Base-by-base conservation (phyloP, 1,140 invertebrate genomes). In the Delia radicum region DNA sequence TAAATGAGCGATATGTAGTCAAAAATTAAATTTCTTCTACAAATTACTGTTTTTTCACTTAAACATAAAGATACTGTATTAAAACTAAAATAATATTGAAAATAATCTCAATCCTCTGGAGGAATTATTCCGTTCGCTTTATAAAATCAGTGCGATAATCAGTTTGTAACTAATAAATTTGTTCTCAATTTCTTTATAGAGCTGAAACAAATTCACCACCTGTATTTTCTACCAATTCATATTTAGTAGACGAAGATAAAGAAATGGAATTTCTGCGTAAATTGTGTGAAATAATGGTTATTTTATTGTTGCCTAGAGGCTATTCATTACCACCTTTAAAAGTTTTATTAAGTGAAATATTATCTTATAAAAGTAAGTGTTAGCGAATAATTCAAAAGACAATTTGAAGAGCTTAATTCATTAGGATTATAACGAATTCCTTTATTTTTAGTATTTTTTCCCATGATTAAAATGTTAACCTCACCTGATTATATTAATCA, bases 401-500 rank as follows among this genome's bases (percentile, higher is more conserved):
- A 31, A 73, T 8, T 18, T 74, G 15, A 46, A 46, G 77, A 81
- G 65, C 62, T 72, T n/a, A 71, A 63, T 48, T 74, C 24, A 71
- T 69, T 75, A 31, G n/a, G 28, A 27, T 73, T 77, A 61, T 18
- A 55, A 21, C 67, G 48, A 3, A 73, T 42, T 55, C n/a, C 29
- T 33, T 13, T 26, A 3, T 13, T 76, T 91, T 71, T 82, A 96
- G 95, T 96, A 80, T 87, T 97, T 48, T 93, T 93, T 84, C 94
- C 94, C 75, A 90, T 93, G 31, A 92, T 97, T 80, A 92, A 96
- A 81, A 88, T 93, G 80, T 86, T 97, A 27, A 96, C 94, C 27
- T 94, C 96, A 86, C 95, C 95, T 18, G 95, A 96, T 87, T 96
- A 94, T 82, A 94, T 97, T 75, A 97, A 97, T 86, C 92, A 93